These are phyloP conservation scores for Cossypha dichroa DNA, from an alignment of 2,797 vertebrate genomes.

Conservation along the genomic window DNA sequence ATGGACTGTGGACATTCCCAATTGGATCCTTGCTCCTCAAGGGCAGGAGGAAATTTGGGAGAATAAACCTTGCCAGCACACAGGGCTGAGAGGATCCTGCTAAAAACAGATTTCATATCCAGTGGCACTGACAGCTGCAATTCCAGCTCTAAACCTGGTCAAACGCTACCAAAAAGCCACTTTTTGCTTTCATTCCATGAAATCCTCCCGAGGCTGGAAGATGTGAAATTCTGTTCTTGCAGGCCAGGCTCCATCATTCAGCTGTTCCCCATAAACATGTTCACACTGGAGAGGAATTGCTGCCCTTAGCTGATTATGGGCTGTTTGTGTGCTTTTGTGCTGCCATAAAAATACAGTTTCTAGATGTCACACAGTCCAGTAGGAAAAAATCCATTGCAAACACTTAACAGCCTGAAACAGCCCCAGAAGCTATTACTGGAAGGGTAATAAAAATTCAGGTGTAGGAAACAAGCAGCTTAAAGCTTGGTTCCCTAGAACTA, in stretches of 20 bases:
- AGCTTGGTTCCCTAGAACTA: background rate
- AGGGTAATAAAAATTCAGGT: background rate
- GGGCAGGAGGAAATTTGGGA: background rate
- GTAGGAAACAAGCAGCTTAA: background rate
- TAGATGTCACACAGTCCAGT: background rate
- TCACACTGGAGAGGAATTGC: background rate
- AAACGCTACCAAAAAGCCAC: background rate
- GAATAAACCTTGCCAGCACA: background rate
- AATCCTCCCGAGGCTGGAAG: background rate
- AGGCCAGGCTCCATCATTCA: background rate
- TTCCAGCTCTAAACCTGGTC: background rate
- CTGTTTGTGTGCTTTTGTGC: background rate
- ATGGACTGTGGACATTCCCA: background rate
- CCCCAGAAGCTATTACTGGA: background rate
- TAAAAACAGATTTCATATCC: background rate
- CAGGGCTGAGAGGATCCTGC: background rate
- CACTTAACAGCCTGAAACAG: background rate
- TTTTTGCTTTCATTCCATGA: background rate
- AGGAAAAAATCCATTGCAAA: constrained; percentile 17
- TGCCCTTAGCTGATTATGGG: background rate
- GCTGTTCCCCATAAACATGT: background rate
- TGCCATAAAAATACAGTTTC: background rate
- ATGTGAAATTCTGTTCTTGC: background rate
- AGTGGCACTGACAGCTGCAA: background rate
- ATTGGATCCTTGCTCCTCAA: background rate